Conservation (phyloP, 2,888 invertebrate genomes). For the Scaptodrosophila latifasciaeformis region DNA sequence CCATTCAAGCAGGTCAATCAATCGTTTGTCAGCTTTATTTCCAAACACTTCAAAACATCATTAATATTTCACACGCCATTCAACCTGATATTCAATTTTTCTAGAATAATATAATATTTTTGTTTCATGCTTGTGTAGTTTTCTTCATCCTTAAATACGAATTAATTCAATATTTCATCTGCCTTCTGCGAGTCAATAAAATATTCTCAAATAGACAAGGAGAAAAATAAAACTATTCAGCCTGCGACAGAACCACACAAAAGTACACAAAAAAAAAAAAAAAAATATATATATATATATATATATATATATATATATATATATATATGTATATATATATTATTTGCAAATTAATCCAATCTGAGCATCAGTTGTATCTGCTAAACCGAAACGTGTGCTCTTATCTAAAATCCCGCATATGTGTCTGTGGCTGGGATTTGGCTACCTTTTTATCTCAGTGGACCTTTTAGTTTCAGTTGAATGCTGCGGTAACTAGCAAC, state of each 20-base stretch:
- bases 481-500: constrained; percentile 35
- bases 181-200: too few relatives aligned
- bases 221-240: constrained; percentile 33
- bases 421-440: constrained; percentile 36
- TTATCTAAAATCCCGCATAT: constrained; percentile 40
- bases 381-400: constrained; percentile 38
- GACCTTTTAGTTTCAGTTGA: constrained; percentile 56
- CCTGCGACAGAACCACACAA: constrained; percentile 31
- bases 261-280: too few relatives aligned
- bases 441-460: constrained; percentile 54
- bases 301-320: constrained; percentile 5
- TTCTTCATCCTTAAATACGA: too few relatives aligned
- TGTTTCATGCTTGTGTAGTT: not conserved
- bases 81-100: too few relatives aligned
- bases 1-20: too few relatives aligned
- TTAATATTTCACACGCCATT: not conserved
- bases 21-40: too few relatives aligned
- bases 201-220: too few relatives aligned
- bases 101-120: not conserved
- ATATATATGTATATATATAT: constrained; percentile 28
- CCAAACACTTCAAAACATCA: not conserved
- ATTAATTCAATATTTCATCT: constrained; percentile 23
- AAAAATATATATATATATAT: constrained; percentile 2
- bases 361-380: not conserved
- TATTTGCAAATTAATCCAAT: constrained; percentile 45